These are phyloP conservation scores for Hetaerina titia DNA, from an alignment of 2,888 invertebrate genomes.

Conservation along the genomic window DNA sequence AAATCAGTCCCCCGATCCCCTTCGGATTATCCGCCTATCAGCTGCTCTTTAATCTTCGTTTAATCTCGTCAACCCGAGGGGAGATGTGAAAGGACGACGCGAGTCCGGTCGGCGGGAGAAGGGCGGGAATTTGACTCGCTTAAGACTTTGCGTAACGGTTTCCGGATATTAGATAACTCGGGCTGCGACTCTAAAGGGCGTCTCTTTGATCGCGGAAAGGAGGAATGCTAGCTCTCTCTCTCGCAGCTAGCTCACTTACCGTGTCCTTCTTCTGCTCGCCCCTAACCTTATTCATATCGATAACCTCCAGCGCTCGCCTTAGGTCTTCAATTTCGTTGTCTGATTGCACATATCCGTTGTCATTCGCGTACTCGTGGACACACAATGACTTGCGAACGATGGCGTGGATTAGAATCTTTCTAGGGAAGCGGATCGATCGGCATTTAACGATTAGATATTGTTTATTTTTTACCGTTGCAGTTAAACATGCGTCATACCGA, in stretches of 20 bases:
- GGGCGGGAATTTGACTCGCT: background rate
- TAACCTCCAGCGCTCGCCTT: background rate
- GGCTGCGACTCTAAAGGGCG: background rate
- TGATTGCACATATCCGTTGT: no score
- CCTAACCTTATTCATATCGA: background rate
- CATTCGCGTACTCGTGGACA: no score
- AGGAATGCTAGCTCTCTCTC: background rate
- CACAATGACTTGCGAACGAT: no score
- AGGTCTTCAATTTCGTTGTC: no score
- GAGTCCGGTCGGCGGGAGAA: background rate
- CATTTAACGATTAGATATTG: no score
- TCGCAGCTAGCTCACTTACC: background rate
- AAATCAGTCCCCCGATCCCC: background rate
- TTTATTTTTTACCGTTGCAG: no score
- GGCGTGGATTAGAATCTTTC: no score
- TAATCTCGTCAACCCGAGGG: slow-evolving; percentile 49
- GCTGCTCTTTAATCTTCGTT: slow-evolving; percentile 24
- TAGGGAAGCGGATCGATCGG: no score
- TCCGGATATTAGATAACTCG: slow-evolving; percentile 12
- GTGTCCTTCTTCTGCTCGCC: background rate
- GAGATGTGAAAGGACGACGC: background rate
- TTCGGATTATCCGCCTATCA: slow-evolving; percentile 48
- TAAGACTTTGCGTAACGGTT: background rate
- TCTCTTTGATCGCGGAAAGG: background rate
- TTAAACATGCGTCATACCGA: no score